Evolutionary conservation across 2,113 vertebrate genomes (phyloP).

Genomic region (Noturus placidus): DNA sequence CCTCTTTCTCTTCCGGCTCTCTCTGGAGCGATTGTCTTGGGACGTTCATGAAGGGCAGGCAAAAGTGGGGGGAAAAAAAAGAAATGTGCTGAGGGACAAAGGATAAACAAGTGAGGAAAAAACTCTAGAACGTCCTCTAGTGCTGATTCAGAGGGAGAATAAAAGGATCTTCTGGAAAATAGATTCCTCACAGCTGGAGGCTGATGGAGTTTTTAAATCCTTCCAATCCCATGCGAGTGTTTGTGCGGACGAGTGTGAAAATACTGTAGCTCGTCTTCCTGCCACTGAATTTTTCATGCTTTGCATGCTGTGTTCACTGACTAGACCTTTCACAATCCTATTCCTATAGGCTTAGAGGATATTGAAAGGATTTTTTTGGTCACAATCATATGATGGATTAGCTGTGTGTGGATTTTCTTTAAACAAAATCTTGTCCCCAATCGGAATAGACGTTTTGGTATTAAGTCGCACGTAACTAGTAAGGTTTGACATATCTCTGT

Average conservation of each 20-base stretch:
- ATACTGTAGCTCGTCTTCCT: slow-evolving; percentile 16
- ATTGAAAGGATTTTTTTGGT: slow-evolving; percentile 28
- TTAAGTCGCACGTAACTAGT: not conserved
- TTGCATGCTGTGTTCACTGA: not conserved
- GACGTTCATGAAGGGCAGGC: slow-evolving; percentile 24
- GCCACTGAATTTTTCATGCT: not conserved
- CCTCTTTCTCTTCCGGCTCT: not conserved
- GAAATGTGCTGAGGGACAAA: slow-evolving; percentile 39
- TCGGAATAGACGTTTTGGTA: not conserved
- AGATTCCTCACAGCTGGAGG: slow-evolving; percentile 71
- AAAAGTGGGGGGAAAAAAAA: not conserved
- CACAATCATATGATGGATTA: slow-evolving; percentile 13
- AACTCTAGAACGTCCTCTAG: slow-evolving; percentile 37
- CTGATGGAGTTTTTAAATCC: slow-evolving; percentile 64
- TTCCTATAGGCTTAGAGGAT: slow-evolving; percentile 25
- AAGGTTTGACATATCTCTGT: not conserved
- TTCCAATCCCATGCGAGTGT: slow-evolving; percentile 45
- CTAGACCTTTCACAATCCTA: slow-evolving; percentile 17
- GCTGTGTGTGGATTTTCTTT: not conserved
- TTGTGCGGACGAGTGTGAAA: not conserved
- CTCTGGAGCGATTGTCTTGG: slow-evolving; percentile 24
- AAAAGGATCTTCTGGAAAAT: slow-evolving; percentile 64
- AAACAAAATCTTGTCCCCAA: not conserved
- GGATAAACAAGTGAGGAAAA: slow-evolving; percentile 33
- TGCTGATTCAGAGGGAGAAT: slow-evolving; percentile 67